These are phyloP conservation scores for Nomada ferruginata DNA, from an alignment of 2,888 invertebrate genomes.

Conservation along the genomic window DNA sequence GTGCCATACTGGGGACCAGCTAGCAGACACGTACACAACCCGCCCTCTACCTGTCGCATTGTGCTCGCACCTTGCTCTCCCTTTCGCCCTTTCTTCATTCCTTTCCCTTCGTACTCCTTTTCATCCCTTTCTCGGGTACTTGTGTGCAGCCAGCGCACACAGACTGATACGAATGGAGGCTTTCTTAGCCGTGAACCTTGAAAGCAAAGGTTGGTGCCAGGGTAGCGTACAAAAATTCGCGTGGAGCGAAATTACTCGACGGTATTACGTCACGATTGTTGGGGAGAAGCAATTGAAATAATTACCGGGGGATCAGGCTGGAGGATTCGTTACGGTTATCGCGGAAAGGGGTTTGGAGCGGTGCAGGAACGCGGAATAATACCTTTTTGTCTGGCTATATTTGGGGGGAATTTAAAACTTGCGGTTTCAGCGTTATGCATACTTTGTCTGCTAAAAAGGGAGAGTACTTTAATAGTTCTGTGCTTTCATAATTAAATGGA, in stretches of 20 bases:
- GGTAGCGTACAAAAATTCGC: background rate
- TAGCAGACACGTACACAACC: conserved; percentile 65
- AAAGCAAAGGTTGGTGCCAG: conserved; percentile 14
- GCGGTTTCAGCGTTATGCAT: background rate
- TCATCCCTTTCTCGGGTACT: no score
- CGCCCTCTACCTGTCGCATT: conserved; percentile 47
- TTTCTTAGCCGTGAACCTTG: conserved; percentile 25
- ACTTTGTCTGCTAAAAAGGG: no score
- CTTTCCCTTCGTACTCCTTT: no score
- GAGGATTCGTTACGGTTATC: background rate
- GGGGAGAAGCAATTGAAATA: conserved; percentile 31
- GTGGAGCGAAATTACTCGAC: background rate
- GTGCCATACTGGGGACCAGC: conserved; percentile 75
- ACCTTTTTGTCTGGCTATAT: conserved; percentile 9
- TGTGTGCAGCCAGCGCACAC: conserved; percentile 50
- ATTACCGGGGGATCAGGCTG: background rate
- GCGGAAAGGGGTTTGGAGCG: background rate
- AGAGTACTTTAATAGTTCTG: conserved; percentile 12
- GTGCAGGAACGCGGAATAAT: background rate
- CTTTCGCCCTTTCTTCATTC: background rate
- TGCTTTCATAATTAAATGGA: background rate
- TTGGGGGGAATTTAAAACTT: background rate
- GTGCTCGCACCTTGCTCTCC: conserved; percentile 25
- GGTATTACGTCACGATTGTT: background rate
- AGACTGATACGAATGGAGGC: conserved; percentile 14